A percentile compares a stretch with the other conserved stretches of the same genome.
These are phyloP conservation scores for Pomatostomus ruficeps DNA, from an alignment of 2,113 vertebrate genomes.

Conservation along the genomic window DNA sequence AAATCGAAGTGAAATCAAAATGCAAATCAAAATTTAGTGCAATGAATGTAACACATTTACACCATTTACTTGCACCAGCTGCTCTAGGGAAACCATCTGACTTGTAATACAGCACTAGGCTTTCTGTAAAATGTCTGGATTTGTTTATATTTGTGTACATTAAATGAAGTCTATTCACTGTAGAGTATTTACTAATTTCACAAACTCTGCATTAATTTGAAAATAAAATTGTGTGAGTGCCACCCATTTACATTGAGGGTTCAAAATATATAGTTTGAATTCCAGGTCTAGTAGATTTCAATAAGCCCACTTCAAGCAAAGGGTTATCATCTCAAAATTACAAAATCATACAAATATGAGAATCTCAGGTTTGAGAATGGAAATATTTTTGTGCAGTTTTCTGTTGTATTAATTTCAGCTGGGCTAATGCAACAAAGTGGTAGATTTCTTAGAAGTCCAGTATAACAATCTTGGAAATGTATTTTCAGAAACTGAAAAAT, in stretches of 20 bases:
- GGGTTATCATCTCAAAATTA: not conserved
- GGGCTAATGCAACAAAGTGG: not conserved
- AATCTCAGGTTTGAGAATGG: not conserved
- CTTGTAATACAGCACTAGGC: not conserved
- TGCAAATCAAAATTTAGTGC: not conserved
- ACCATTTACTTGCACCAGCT: not conserved
- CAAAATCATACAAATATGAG: not conserved
- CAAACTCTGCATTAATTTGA: not conserved
- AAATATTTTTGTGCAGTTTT: not conserved
- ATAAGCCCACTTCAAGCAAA: not conserved
- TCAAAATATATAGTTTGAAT: not conserved
- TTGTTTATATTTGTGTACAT: not conserved
- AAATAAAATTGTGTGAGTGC: not conserved
- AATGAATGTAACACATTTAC: not conserved
- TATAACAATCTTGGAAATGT: not conserved
- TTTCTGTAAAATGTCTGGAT: not conserved
- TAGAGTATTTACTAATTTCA: not conserved
- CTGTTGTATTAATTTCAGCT: not conserved
- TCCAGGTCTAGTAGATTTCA: not conserved
- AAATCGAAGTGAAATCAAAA: not conserved
- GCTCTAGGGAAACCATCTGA: not conserved
- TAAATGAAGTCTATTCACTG: not conserved
- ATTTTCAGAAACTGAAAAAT: not conserved
- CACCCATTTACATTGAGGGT: not conserved
- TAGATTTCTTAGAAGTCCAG: not conserved